Evolutionary conservation across 2,888 invertebrate species (phyloP).

Genomic region (Morpho helenor): DNA sequence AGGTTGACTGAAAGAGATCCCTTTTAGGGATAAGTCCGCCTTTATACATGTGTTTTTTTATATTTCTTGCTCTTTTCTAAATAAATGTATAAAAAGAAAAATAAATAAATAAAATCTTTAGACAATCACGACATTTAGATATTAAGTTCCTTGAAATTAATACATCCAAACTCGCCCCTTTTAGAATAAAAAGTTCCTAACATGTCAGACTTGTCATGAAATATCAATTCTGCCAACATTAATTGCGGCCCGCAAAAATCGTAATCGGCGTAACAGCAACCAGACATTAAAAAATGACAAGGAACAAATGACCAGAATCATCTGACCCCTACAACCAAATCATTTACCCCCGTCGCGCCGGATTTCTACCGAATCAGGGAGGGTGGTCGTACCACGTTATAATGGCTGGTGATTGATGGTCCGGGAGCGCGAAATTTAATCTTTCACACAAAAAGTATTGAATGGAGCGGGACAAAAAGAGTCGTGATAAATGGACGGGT

Average conservation of each 20-base stretch:
- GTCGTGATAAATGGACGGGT: slow-evolving; percentile 67
- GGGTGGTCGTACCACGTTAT: slow-evolving; percentile 37
- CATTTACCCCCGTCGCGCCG: slow-evolving; percentile 11
- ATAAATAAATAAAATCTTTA: no score
- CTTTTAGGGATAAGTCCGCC: no score
- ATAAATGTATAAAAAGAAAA: no score
- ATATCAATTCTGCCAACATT: slow-evolving; percentile 49
- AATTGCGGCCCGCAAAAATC: slow-evolving; percentile 60
- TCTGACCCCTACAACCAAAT: slow-evolving; percentile 27
- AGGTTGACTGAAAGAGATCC: no score
- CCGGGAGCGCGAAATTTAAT: slow-evolving; percentile 72
- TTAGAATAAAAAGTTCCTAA: neutral
- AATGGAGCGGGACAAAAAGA: slow-evolving; percentile 69
- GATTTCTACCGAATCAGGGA: slow-evolving; percentile 9
- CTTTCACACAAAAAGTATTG: slow-evolving; percentile 74
- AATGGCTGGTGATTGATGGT: slow-evolving; percentile 64
- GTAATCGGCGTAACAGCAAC: slow-evolving; percentile 70
- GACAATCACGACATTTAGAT: no score
- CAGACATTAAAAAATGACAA: slow-evolving; percentile 67
- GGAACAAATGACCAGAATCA: slow-evolving; percentile 46
- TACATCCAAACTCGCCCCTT: neutral
- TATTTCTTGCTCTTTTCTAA: no score
- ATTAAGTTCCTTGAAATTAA: no score
- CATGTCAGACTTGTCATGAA: slow-evolving; percentile 41
- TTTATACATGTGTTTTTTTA: no score